These are phyloP conservation scores for Phainopepla nitens DNA, from an alignment of 2,113 vertebrate genomes.

Conservation along the genomic window DNA sequence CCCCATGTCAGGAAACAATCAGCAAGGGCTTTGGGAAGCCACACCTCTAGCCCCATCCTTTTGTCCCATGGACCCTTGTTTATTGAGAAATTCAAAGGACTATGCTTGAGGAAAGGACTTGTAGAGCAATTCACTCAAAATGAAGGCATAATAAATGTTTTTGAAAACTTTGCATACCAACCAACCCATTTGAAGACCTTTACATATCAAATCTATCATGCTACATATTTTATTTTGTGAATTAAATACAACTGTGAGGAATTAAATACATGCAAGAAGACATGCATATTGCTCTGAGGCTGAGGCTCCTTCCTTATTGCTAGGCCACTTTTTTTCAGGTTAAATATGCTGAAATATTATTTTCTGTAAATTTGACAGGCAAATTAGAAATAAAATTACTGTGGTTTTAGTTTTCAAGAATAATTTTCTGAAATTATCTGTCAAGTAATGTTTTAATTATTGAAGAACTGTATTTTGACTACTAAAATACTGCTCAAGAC, in stretches of 20 bases:
- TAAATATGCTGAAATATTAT: not conserved
- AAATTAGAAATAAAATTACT: not conserved
- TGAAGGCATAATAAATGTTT: not conserved
- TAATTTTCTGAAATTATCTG: not conserved
- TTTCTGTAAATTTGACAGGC: not conserved
- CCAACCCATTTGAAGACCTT: not conserved
- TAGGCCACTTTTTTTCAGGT: not conserved
- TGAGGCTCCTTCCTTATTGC: not conserved
- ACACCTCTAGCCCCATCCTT: not conserved
- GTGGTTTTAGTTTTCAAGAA: not conserved
- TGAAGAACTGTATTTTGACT: not conserved
- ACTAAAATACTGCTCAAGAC: not conserved
- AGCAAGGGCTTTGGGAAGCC: not conserved
- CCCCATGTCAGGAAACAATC: not conserved
- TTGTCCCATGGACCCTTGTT: slow-evolving; percentile 4
- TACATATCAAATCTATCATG: not conserved
- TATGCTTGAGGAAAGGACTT: not conserved
- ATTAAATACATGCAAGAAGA: not conserved
- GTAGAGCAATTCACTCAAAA: not conserved
- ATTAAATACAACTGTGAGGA: not conserved
- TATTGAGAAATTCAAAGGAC: not conserved
- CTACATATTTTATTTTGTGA: not conserved
- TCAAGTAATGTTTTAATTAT: not conserved
- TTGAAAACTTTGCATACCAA: not conserved
- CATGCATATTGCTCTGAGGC: not conserved